Base-by-base conservation (phyloP, 2,113 vertebrate genomes). In the Pluvialis apricaria region DNA sequence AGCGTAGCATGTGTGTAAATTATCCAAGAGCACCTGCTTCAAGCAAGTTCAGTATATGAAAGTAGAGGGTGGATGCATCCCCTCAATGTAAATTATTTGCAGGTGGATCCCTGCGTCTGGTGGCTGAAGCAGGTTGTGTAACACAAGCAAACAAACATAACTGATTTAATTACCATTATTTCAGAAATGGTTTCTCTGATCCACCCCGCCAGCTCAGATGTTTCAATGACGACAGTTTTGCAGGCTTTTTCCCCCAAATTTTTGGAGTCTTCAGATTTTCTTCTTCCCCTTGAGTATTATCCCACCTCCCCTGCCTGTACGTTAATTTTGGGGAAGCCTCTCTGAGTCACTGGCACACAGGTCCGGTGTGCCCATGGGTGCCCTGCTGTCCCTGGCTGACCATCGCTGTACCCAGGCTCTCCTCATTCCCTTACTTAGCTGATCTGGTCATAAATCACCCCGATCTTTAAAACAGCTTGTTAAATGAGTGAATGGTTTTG, bases 351-450 rank as follows among this genome's bases (percentile, higher is more conserved):
- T 47, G 54, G 29, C 60, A 36, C n/a, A 4, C 12, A 15, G 54
- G 15, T 25, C 29, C 2, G 2, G 12, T 25, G 49, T 68, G 45
- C 55, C 31, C 1, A 0, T 4, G 1, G 24, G 34, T 92, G 51
- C 17, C 54, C 2, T 0, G 15, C 49, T 64, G 32, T 93, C 64
- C 21, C 44, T 57, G 44, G 6, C 42, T 38, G 61, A 9, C 61
- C 54, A 2, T 60, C 6, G 1, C 80, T 55, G 87, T 29, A 24
- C 57, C 38, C 57, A 17, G 66, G 32, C 47, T 55, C 12, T 77
- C 71, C 69, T 85, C 52, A 13, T 51, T 82, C 62, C 81, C 45
- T 73, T 22, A 12, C 34, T 32, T 66, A 62, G 44, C 66, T 73
- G 66, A 44, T 42, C 10, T 24, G 57, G 8, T 61, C 52, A 52